A percentile compares a stretch with the other conserved stretches of the same genome.
Conservation (phyloP, 2,888 invertebrate genomes). For the Zygothrica quintamaculata region DNA sequence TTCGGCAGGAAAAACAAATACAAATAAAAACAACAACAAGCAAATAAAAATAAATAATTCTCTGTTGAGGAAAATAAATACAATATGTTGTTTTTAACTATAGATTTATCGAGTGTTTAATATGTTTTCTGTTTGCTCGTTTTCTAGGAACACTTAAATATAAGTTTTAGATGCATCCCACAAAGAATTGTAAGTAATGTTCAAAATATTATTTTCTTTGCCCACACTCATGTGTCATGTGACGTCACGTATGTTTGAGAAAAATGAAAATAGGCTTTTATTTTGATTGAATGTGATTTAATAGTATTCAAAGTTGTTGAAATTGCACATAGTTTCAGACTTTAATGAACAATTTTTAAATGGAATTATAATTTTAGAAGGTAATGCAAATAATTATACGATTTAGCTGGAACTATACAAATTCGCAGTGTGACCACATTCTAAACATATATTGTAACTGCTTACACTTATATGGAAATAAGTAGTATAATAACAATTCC, state of each 20-base stretch:
- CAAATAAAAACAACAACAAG: background rate
- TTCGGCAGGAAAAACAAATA: background rate
- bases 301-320: slow-evolving; percentile 7
- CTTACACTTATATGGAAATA: no score
- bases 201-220: slow-evolving; percentile 61
- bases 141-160: slow-evolving; percentile 42
- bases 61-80: slow-evolving; percentile 7
- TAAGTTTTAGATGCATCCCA: slow-evolving; percentile 32
- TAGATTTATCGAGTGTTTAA: slow-evolving; percentile 34
- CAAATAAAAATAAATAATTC: slow-evolving; percentile 16
- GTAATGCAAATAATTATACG: background rate
- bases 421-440: no score
- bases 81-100: slow-evolving; percentile 1
- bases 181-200: slow-evolving; percentile 64
- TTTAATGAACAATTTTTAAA: no score
- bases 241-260: slow-evolving; percentile 42
- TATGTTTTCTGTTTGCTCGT: slow-evolving; percentile 45
- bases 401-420: no score
- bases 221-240: slow-evolving; percentile 22
- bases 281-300: slow-evolving; percentile 26
- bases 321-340: background rate
- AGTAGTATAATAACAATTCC: no score
- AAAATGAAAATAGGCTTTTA: slow-evolving; percentile 11
- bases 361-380: no score
- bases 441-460: background rate